phyloP scores from a whole-genome alignment of 2,797 vertebrate genomes.

The Melanotaenia nigrans region DNA sequence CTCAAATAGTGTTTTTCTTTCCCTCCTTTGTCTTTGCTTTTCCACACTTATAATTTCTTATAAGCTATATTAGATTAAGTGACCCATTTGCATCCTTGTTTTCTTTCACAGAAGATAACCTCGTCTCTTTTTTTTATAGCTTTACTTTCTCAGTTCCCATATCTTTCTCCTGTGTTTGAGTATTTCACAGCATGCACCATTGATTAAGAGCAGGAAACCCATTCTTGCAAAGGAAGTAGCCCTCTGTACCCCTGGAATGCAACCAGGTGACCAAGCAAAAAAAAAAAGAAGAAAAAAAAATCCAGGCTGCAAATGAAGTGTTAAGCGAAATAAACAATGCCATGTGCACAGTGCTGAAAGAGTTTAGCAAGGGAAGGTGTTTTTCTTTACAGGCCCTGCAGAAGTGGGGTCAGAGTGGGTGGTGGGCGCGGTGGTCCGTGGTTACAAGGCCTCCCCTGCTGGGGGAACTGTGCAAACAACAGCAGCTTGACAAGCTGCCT shows the following conservation, averaged over 20 bases:
- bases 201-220: constrained; percentile 69
- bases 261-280: constrained; percentile 71
- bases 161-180: constrained; percentile 21
- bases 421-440: constrained; percentile 49
- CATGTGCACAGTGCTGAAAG: constrained; percentile 65
- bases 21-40: background rate
- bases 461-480: constrained; percentile 70
- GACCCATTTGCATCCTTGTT: constrained; percentile 20
- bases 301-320: constrained; percentile 79
- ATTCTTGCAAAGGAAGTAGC: constrained; percentile 67
- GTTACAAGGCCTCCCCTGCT: constrained; percentile 61
- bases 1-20: background rate
- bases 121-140: background rate
- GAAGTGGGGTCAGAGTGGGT: constrained; percentile 52
- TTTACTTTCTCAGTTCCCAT: constrained; percentile 36
- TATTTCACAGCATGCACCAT: constrained; percentile 55
- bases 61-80: constrained; percentile 12
- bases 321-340: constrained; percentile 84
- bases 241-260: constrained; percentile 67
- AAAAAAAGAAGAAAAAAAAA: constrained; percentile 33
- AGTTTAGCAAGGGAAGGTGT: constrained; percentile 64
- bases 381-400: constrained; percentile 70
- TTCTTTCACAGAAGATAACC: background rate
- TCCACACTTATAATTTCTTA: background rate
- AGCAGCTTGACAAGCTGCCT: constrained; percentile 61